Percentiles rank a stretch among this genome's conserved stretches.
Evolutionary conservation across 2,113 vertebrate genomes (phyloP).

Genomic region (Hyperopisus bebe): DNA sequence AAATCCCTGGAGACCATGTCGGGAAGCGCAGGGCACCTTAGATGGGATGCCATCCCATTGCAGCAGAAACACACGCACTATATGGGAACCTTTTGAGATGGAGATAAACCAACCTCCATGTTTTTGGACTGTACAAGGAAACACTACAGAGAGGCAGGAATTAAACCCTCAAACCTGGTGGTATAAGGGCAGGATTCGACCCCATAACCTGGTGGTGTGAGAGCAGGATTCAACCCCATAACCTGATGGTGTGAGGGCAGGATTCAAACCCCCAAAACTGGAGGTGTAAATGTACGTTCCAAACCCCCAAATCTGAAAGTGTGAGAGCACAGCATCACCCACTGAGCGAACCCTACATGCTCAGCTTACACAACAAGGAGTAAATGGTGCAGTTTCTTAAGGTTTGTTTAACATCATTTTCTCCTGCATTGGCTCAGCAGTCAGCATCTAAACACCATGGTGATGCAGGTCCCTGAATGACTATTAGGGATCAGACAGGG

Average conservation of each 20-base stretch:
- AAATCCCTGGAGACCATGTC: not conserved
- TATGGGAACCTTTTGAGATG: not conserved
- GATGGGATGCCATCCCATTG: not conserved
- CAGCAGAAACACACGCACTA: not conserved
- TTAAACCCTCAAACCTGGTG: not conserved
- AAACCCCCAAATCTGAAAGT: not conserved
- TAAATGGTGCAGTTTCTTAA: not conserved
- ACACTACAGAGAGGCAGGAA: not conserved
- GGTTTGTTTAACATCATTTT: not conserved
- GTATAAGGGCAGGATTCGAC: not conserved
- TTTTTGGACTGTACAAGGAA: not conserved
- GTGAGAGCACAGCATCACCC: not conserved
- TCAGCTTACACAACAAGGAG: not conserved
- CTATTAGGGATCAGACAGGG: not conserved
- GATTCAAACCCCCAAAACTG: not conserved
- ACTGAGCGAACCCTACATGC: not conserved
- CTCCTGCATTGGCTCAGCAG: not conserved
- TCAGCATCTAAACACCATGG: not conserved
- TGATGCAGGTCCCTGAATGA: not conserved
- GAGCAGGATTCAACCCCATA: not conserved
- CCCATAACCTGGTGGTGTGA: not conserved
- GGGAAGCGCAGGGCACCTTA: not conserved
- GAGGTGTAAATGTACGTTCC: not conserved
- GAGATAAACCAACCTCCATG: not conserved
- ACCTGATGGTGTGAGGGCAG: not conserved